These are phyloP conservation scores for Pseudochirops corinnae DNA, from an alignment of 2,797 vertebrate genomes.

Conservation along the genomic window DNA sequence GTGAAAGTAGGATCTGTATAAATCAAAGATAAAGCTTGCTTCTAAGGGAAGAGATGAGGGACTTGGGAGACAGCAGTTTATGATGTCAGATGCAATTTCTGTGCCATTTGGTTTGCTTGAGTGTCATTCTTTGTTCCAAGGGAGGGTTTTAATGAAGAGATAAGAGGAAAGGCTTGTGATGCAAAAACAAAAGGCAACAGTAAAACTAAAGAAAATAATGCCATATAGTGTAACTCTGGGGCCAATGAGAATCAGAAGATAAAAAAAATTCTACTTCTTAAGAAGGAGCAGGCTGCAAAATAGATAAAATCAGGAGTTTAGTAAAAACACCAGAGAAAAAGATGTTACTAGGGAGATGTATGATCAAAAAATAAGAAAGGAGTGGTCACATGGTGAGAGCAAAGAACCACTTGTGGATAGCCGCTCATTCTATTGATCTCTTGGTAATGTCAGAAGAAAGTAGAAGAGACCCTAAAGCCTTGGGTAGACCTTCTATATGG, in stretches of 20 bases:
- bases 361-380: neutral
- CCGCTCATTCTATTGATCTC: neutral
- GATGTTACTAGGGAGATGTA: neutral
- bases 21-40: neutral
- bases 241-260: neutral
- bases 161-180: neutral
- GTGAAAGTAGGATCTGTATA: conserved; percentile 35
- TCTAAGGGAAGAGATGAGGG: neutral
- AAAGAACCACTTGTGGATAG: neutral
- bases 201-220: neutral
- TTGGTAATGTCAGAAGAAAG: neutral
- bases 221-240: neutral
- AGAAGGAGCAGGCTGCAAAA: neutral
- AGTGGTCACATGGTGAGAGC: neutral
- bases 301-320: neutral
- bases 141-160: neutral
- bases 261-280: neutral
- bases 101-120: neutral
- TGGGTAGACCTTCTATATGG: neutral
- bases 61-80: neutral
- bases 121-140: neutral
- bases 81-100: neutral
- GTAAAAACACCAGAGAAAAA: neutral
- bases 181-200: neutral
- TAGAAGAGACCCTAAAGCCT: neutral